Evolutionary conservation across 2,113 vertebrate species (phyloP).

Genomic region (Puntigrus tetrazona): DNA sequence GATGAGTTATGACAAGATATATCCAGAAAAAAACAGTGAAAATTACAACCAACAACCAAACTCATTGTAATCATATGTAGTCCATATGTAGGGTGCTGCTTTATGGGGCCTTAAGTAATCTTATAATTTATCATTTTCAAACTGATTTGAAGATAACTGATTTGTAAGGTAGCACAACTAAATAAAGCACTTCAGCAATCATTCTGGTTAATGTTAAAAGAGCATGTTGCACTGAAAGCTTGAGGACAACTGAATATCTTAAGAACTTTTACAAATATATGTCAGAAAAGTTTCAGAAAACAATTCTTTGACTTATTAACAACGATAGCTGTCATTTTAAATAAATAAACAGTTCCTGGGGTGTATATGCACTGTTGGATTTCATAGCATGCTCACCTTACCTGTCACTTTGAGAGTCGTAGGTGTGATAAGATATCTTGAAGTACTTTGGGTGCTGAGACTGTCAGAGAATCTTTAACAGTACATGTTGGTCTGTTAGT

Average conservation of each 20-base stretch:
- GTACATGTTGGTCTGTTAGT: neutral
- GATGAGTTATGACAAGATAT: conserved; percentile 51
- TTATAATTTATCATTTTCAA: neutral
- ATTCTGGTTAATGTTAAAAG: neutral
- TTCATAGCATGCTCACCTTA: neutral
- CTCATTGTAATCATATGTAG: neutral
- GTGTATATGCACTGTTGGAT: neutral
- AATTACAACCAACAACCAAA: neutral
- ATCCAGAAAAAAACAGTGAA: conserved; percentile 48
- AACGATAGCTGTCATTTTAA: neutral
- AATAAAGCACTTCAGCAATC: neutral
- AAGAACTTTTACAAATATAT: neutral
- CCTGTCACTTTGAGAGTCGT: neutral
- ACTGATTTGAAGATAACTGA: neutral
- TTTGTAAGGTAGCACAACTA: neutral
- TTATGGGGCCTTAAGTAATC: neutral
- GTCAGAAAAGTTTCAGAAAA: neutral
- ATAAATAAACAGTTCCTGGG: neutral
- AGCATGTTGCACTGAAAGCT: neutral
- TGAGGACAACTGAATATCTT: neutral
- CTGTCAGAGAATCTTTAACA: neutral
- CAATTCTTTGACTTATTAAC: neutral
- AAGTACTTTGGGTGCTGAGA: neutral
- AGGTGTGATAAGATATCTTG: neutral
- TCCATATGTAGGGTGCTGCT: neutral